Percentiles rank a stretch among this genome's conserved stretches.
Evolutionary conservation across 2,888 invertebrate genomes (phyloP).

Genomic region (Plutella xylostella): DNA sequence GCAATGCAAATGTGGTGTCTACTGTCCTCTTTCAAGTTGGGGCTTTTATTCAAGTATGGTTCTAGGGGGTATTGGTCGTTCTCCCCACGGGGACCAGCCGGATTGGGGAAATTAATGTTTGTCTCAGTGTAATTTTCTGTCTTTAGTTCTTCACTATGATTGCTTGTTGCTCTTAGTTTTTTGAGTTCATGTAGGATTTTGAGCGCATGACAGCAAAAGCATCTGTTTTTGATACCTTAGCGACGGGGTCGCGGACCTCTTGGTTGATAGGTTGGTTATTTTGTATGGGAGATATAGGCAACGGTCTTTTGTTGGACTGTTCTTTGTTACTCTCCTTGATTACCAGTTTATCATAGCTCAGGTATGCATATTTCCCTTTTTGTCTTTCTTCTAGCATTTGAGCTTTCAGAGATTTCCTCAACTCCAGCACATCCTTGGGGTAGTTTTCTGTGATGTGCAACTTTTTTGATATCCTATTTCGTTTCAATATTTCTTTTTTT

Average conservation of each 20-base stretch:
- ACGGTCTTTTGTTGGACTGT: no score
- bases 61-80: neutral
- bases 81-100: no score
- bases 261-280: neutral
- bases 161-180: neutral
- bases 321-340: neutral
- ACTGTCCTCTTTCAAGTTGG: neutral
- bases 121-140: neutral
- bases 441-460: slow-evolving; percentile 1
- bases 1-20: neutral
- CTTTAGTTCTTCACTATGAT: neutral
- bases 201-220: neutral
- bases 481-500: no score
- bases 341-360: neutral
- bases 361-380: neutral
- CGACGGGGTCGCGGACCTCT: neutral
- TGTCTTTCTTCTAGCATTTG: neutral
- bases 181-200: neutral
- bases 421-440: neutral
- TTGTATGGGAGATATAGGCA: neutral
- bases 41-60: no score
- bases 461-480: no score
- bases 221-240: neutral
- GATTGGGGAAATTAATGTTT: no score
- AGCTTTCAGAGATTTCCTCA: neutral